Base-by-base conservation (phyloP, 2,113 vertebrate species). In the Daphoenositta chrysoptera region DNA sequence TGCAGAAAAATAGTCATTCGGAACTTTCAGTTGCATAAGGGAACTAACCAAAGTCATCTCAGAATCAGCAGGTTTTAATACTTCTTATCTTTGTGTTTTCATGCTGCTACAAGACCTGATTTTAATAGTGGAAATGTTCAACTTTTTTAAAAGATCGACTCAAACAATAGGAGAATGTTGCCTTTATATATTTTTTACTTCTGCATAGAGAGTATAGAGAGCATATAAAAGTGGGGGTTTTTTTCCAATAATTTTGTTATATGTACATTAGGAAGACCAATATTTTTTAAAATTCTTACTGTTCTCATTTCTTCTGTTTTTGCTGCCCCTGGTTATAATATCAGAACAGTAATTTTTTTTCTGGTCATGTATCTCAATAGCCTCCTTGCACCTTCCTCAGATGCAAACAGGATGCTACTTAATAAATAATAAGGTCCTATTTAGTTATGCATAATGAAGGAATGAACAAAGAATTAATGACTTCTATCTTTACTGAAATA, bases 191-290 rank as follows among this genome's bases (percentile, higher is more conserved):
- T 90, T 85, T 7, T 60, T 93, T 72, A 19, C 10, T 35, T 76
- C 15, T 26, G 3, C 30, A 42, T 51, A 50, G 22, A 78, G 6
- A 45, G 3, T 70, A 31, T 9, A 64, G 31, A 66, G 2, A 53
- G 2, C 4, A 35, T 22, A 33, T 75, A 30, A 33, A 72, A 76
- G 5, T 27, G 28, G 7, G 4, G 6, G 1, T 1, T 7, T 53
- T 37, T 53, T 42, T 39, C 18, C 2, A 23, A 9, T 40, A 42
- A 27, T 16, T 19, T 63, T 66, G 7, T 45, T 77, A 7, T 53
- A 57, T n/a, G n/a, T 77, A n/a, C 4, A 11, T 48, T 33, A 61
- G 11, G 26, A 61, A 58, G 21, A 54, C 4, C 3, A 56, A 31
- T 13, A 45, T 65, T 56, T 79, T 68, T 11, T 60, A 28, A 53